A percentile compares a stretch with the other conserved stretches of the same genome.
Evolutionary conservation across 2,888 invertebrate genomes (phyloP).

Genomic region (Tricholauxania praeusta): DNA sequence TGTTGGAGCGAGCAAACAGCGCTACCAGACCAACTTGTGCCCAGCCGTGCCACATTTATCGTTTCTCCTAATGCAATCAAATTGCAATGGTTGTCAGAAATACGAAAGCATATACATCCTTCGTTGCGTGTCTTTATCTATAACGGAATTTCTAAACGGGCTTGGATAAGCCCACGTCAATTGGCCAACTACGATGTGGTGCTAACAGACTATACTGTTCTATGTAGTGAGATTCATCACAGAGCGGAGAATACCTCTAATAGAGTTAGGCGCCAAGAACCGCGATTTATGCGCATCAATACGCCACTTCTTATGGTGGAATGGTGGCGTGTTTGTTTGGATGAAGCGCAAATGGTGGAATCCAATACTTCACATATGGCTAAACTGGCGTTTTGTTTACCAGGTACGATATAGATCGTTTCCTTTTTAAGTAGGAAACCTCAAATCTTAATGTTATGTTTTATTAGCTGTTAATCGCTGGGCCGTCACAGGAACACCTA

Average conservation of each 20-base stretch:
- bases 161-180: slow-evolving; percentile 71
- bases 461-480: slow-evolving; percentile 74
- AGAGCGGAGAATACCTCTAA: slow-evolving; percentile 69
- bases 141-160: slow-evolving; percentile 65
- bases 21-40: slow-evolving; percentile 44
- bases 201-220: slow-evolving; percentile 77
- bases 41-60: slow-evolving; percentile 77
- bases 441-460: background rate
- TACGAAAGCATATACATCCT: slow-evolving; percentile 71
- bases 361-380: slow-evolving; percentile 72
- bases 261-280: slow-evolving; percentile 70
- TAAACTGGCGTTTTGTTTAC: slow-evolving; percentile 63
- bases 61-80: slow-evolving; percentile 77
- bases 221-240: slow-evolving; percentile 74
- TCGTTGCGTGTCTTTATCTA: slow-evolving; percentile 71
- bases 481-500: slow-evolving; percentile 82
- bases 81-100: slow-evolving; percentile 80
- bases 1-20: slow-evolving; percentile 70
- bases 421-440: too few relatives aligned
- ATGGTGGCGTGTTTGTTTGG: slow-evolving; percentile 84
- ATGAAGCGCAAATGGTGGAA: slow-evolving; percentile 87
- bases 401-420: slow-evolving; percentile 46
- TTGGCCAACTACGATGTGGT: slow-evolving; percentile 78
- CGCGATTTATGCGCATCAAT: slow-evolving; percentile 74
- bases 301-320: slow-evolving; percentile 77